These are phyloP conservation scores for Elmis aenea DNA, from an alignment of 2,888 invertebrate genomes.

Conservation along the genomic window DNA sequence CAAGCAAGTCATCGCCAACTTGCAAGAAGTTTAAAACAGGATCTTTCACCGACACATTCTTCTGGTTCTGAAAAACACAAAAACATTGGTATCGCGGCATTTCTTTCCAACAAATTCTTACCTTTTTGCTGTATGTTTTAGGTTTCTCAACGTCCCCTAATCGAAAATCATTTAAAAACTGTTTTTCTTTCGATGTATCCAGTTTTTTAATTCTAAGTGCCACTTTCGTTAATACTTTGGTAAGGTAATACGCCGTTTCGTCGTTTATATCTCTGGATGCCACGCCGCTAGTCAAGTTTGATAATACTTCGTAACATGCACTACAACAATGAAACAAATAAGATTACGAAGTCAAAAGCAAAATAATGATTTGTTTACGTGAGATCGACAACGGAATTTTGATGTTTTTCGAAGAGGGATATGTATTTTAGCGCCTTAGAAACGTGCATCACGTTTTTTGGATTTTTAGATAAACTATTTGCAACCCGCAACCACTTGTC, in stretches of 20 bases:
- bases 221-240: slow-evolving; percentile 22
- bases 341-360: background rate
- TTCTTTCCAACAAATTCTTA: too few relatives aligned
- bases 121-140: slow-evolving; percentile 4
- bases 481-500: slow-evolving; percentile 36
- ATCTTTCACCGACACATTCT: too few relatives aligned
- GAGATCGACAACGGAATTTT: slow-evolving; percentile 26
- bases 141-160: slow-evolving; percentile 4
- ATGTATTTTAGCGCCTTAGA: slow-evolving; percentile 40
- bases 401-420: slow-evolving; percentile 34
- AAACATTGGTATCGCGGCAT: background rate
- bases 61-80: too few relatives aligned
- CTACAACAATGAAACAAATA: slow-evolving; percentile 18
- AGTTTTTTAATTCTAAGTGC: slow-evolving; percentile 23
- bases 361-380: slow-evolving; percentile 25
- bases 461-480: slow-evolving; percentile 23
- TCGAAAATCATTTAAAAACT: slow-evolving; percentile 18
- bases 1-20: too few relatives aligned
- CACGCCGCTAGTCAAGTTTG: slow-evolving; percentile 27
- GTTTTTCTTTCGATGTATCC: slow-evolving; percentile 14
- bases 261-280: slow-evolving; percentile 24
- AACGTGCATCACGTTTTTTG: slow-evolving; percentile 27
- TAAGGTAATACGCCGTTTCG: slow-evolving; percentile 21
- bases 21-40: too few relatives aligned
- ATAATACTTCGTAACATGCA: slow-evolving; percentile 27